Evolutionary conservation across 2,797 vertebrate species (phyloP), one percentile per base, ranked within the genome.

Genomic region (Lepus townsendii): DNA sequence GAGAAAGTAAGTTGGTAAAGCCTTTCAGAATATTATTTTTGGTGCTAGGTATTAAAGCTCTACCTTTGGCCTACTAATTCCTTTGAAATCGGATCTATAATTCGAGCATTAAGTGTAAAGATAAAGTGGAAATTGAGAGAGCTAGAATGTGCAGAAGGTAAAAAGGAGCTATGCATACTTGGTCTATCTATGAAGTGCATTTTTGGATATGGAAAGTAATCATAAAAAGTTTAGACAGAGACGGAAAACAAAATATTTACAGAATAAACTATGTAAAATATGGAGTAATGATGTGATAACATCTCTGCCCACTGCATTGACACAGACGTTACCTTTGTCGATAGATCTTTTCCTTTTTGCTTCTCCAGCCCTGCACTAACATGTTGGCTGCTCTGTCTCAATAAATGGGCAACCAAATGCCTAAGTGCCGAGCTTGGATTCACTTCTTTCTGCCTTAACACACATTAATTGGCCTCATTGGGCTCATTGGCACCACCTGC

Each of bases 161-260:
- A 89, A 47, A 84, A 57, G 26, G 73, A 69, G 10, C 32, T 10
- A 68, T 79, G 66, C 16, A 27, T 72, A 5, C 65, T 72, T 79
- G 47, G 17, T 38, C 73, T 19, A 66, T 84, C 63, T 66, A 7
- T 57, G 20, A 57, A 66, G 32, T 83, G 17, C 30, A 86, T 66
- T 84, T 75, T 22, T 77, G 73, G 24, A 84, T 27, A 3, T 83
- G 72, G 77, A 71, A 68, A 71, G 50, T 63, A 83, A 62, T 50
- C 72, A 80, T 65, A 66, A 73, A 79, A 50, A 54, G 47, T 78
- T 95, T 88, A 73, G 68, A 52, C n/a, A 50, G 35, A 66, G 63
- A 27, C 38, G 1, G 14, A 57, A 57, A 57, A 20, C 54, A 38
- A 27, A 83, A 24, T 88, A 72, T 57, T 71, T 62, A 5, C 27